Evolutionary conservation across 2,888 invertebrate genomes (phyloP).

Genomic region (Drosophila nigricruria): DNA sequence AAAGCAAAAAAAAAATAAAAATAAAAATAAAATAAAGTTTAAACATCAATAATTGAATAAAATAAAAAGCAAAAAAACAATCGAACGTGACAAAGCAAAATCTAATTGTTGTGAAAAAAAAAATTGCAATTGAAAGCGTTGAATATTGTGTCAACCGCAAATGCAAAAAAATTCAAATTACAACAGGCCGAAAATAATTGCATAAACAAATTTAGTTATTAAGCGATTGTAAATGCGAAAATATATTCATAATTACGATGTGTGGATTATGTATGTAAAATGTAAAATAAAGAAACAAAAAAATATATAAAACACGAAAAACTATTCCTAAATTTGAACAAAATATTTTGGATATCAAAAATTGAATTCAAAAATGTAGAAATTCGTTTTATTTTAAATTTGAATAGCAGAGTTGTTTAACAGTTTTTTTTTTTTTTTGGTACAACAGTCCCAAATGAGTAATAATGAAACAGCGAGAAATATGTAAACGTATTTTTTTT

Average conservation of each 20-base stretch:
- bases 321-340: too few species aligned
- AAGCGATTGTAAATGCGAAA: conserved; percentile 76
- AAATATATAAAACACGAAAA: conserved; percentile 68
- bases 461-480: neutral
- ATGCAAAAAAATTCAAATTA: conserved; percentile 28
- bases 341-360: neutral
- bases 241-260: conserved; percentile 73
- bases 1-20: conserved; percentile 58
- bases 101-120: conserved; percentile 58
- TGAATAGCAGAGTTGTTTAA: neutral
- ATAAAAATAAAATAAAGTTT: conserved; percentile 54
- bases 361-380: neutral
- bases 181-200: conserved; percentile 58
- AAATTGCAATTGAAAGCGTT: conserved; percentile 34
- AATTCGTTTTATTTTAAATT: neutral
- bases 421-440: neutral
- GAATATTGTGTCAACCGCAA: conserved; percentile 35
- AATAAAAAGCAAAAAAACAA: conserved; percentile 46
- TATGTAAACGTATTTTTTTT: too few species aligned
- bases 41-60: conserved; percentile 48
- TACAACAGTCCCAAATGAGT: neutral
- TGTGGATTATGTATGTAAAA: conserved; percentile 83
- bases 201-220: conserved; percentile 73
- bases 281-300: conserved; percentile 82
- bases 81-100: conserved; percentile 70